These are phyloP conservation scores for Onchidella celtica DNA, from an alignment of 2,888 invertebrate species.

Conservation along the genomic window DNA sequence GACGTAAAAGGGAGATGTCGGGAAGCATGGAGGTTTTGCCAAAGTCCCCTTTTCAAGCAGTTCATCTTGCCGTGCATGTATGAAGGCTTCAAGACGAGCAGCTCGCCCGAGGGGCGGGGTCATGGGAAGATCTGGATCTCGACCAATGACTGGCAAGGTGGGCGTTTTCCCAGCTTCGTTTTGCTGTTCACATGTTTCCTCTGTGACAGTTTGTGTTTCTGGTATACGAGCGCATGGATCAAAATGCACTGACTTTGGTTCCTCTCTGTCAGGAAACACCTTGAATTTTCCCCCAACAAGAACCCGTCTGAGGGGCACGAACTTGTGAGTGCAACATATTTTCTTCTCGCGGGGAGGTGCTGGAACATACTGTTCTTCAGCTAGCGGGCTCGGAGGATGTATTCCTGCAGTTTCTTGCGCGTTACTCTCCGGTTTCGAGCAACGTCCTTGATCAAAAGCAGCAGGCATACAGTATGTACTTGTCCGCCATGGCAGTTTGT, in stretches of 20 bases:
- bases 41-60: neutral
- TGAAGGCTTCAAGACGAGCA: conserved; percentile 7
- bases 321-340: neutral
- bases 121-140: conserved; percentile 1
- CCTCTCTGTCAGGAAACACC: neutral
- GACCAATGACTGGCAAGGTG: neutral
- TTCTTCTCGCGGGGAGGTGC: too few species aligned
- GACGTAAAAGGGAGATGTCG: neutral
- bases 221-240: neutral
- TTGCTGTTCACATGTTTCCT: too few species aligned
- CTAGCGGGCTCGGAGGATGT: too few species aligned
- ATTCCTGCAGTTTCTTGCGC: too few species aligned
- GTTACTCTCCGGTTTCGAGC: too few species aligned
- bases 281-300: neutral
- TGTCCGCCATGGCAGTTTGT: too few species aligned
- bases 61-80: neutral
- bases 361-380: too few species aligned
- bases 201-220: neutral
- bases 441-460: too few species aligned
- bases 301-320: conserved; percentile 28
- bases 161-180: too few species aligned
- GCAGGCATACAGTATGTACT: too few species aligned
- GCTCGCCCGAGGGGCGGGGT: conserved; percentile 17
- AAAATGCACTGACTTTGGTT: neutral
- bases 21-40: neutral